A percentile compares a stretch with the other conserved stretches of the same genome.
Conservation (phyloP, 2,888 invertebrate species). For the Zootermopsis nevadensis region DNA sequence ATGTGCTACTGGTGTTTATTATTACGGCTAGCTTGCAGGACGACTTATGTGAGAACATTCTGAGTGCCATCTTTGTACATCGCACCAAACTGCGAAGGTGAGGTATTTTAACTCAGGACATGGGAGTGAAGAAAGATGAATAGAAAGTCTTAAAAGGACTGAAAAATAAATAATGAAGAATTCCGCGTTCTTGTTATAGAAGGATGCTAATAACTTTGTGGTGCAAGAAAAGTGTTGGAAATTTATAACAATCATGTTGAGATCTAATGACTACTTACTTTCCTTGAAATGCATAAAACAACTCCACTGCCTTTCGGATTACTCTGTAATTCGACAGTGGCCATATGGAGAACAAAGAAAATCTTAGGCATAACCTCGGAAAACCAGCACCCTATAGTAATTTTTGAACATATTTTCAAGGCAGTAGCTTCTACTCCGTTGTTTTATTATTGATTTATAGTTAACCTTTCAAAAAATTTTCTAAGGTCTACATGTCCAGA, state of each 20-base stretch:
- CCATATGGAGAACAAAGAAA: background rate
- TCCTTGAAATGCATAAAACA: constrained; percentile 21
- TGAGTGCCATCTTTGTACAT: constrained; percentile 4
- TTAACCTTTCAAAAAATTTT: too few species aligned
- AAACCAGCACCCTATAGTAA: too few species aligned
- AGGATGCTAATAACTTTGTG: constrained; percentile 23
- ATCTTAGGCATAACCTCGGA: background rate
- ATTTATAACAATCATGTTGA: constrained; percentile 8
- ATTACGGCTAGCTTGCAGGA: background rate
- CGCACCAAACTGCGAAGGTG: background rate
- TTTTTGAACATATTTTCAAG: too few species aligned
- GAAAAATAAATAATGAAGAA: background rate
- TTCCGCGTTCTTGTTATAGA: background rate
- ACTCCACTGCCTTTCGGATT: background rate
- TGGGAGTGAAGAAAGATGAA: background rate
- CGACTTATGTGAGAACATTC: background rate
- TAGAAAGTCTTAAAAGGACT: background rate
- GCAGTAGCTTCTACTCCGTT: too few species aligned
- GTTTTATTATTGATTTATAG: too few species aligned
- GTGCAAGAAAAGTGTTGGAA: constrained; percentile 16
- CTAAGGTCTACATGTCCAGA: too few species aligned
- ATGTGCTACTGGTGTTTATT: background rate
- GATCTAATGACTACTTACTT: constrained; percentile 9
- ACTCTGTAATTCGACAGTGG: constrained; percentile 19
- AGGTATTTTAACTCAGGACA: background rate